Percentiles rank a stretch among this genome's conserved stretches.
phyloP scores from a whole-genome alignment of 2,797 vertebrate genomes.

The Aphelocoma californica region DNA sequence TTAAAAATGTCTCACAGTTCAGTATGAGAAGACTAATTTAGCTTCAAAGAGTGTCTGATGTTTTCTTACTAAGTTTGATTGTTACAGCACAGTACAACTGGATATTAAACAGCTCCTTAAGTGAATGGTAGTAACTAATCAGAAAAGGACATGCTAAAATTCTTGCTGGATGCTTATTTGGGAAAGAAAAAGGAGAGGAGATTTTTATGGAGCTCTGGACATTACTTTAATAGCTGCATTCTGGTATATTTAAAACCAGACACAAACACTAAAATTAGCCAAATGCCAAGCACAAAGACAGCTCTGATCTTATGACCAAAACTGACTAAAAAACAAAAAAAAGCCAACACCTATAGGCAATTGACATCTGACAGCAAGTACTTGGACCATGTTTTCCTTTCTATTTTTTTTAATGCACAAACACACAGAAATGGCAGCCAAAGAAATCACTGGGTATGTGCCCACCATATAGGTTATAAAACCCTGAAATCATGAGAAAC shows the following conservation, averaged over 20 bases:
- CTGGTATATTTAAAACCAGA: not conserved
- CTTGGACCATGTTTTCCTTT: not conserved
- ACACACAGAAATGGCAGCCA: fast-evolving
- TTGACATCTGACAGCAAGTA: not conserved
- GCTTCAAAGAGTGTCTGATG: not conserved
- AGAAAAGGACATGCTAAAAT: not conserved
- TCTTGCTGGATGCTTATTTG: not conserved
- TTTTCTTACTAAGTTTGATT: not conserved
- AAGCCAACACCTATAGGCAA: not conserved
- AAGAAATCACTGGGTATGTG: not conserved
- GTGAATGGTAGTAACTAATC: not conserved
- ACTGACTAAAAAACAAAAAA: not conserved
- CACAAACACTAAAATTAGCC: not conserved
- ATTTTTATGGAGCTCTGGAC: not conserved
- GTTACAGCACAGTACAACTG: not conserved
- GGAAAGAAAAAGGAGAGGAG: not conserved
- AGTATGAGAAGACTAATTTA: not conserved
- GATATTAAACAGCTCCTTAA: not conserved
- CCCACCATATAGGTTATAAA: not conserved
- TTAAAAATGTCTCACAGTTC: not conserved
- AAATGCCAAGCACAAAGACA: not conserved
- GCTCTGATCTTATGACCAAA: not conserved
- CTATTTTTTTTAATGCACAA: not conserved
- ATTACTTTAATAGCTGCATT: not conserved
- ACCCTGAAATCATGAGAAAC: not conserved